Evolutionary conservation across 2,888 invertebrate genomes (phyloP), one percentile per base, ranked within the genome.

Genomic region (Petrolisthes cinctipes): DNA sequence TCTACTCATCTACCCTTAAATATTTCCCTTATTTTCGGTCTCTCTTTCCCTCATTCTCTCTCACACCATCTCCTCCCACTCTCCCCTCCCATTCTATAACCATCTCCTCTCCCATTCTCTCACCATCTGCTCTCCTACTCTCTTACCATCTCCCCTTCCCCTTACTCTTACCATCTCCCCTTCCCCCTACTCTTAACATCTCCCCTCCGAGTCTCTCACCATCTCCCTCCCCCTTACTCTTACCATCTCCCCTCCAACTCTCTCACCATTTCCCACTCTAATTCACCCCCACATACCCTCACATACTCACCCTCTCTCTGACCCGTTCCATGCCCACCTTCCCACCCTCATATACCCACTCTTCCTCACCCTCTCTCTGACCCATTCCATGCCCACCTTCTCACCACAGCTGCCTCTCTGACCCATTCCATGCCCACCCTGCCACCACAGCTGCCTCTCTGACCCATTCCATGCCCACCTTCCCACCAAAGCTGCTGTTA

Each of bases 221-320:
- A 37, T 2, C 2, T 37, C 37, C n/a, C n/a, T n/a, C n/a, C n/a
- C n/a, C n/a, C n/a, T n/a, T n/a, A n/a, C n/a, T n/a, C n/a, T n/a
- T n/a, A n/a, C n/a, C n/a, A n/a, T n/a, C n/a, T 56, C 56, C 79
- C 20, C 79, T 57, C 79, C 51, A 23, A 51, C 76, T 76, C 76
- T 37, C 76, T 76, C 78, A 5, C 53, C 7, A 56, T 20, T 61
- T 9, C 81, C 7, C 20, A 53, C 81, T 9, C 57, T 20, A 56
- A 7, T 4, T 9, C 81, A 14, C 51, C n/a, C n/a, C 11, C 78
- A 37, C 54, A 53, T 53, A 78, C 51, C n/a, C 54, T 53, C 78
- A 61, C 53, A 76, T n/a, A 4, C 54, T n/a, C 54, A 9, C 54
- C n/a, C 78, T n/a, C 54, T 17, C 9, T n/a, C 54, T 17, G 6